Evolutionary conservation across 2,797 vertebrate genomes (phyloP), one percentile per base, ranked within the genome.

Genomic region (Typhlichthys subterraneus): DNA sequence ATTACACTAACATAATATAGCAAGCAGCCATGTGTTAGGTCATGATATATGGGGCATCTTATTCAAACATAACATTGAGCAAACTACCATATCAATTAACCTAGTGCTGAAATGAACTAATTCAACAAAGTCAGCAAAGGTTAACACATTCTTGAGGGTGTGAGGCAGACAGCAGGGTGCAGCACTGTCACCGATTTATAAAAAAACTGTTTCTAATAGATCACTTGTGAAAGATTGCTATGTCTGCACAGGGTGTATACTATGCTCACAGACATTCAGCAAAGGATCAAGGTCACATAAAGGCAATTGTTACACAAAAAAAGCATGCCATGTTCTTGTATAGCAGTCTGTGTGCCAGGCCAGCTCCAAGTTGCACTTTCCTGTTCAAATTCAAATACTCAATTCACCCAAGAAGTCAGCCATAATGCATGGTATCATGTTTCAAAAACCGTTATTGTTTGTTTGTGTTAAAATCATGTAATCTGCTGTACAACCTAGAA

Each of bases 191-290:
- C 42, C 50, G 46, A 59, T 48, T 15, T 23, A 38, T 29, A 55
- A 57, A n/a, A 61, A 61, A 33, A 60, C 45, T 15, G 68, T 62
- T 63, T 71, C 66, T 72, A 65, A 57, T 74, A 53, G 67, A 78
- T 67, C 3, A 29, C 23, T 29, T 29, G 23, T 29, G 23, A 4
- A 63, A 10, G 10, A 45, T 82, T 86, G 85, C 77, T 89, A 67
- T 89, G 89, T 87, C 86, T 89, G 2, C 59, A 15, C 67, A 75
- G 72, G 74, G 77, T 77, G 63, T 71, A 63, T 59, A 9, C 46
- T 5, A 3, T 47, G 12, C 57, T 70, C 48, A 59, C 12, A 85
- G 84, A 85, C 83, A 52, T 56, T 75, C 73, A 72, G 76, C 49
- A 4, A 59, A 12, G 23, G 65, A 64, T 72, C 82, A 89, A 87